Base-by-base conservation (phyloP, 2,113 vertebrate genomes). In the Myiopsitta monachus region DNA sequence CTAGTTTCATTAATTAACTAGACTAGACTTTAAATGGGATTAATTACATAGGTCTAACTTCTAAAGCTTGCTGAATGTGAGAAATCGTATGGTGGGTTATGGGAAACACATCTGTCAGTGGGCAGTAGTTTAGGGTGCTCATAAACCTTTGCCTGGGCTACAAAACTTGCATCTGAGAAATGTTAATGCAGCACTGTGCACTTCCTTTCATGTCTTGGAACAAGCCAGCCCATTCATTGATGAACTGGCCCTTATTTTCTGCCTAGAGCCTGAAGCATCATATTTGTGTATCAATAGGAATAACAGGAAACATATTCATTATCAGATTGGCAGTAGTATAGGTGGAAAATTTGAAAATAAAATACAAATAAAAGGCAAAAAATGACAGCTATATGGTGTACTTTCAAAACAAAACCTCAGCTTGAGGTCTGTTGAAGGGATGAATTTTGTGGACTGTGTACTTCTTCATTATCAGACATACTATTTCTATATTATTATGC, bases 21-120 rank as follows among this genome's bases (percentile, higher is more conserved):
- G 70, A 66, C 70, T 67, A 39, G 41, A 74, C 72, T 83, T 94
- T 88, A 88, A 86, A 93, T 39, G 44, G 38, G 22, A 77, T 94
- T 95, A 93, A 92, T 88, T 88, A 74, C 49, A 54, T 59, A 13
- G n/a, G 31, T 49, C 54, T 66, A 67, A 77, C 49, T 90, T 89
- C n/a, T 70, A 77, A 81, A 93, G 39, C 33, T 46, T 77, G 28
- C 21, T 88, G 64, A 70, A 83, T 66, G 31, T 90, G 90, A 88
- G 87, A 96, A 95, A 86, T 21, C 62, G 69, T 51, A 73, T 43
- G 30, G 43, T 67, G 16, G 41, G 21, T 95, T 92, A 61, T 33
- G 61, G 36, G 59, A 93, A 94, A 72, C 23, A 6, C 14, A 63
- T 49, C 33, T 59, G 33, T 36, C 3, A 10, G 3, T 80, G 67